Percentiles rank a stretch among this genome's conserved stretches.
These are phyloP conservation scores for Theretra japonica DNA, from an alignment of 2,888 invertebrate species.

Conservation along the genomic window DNA sequence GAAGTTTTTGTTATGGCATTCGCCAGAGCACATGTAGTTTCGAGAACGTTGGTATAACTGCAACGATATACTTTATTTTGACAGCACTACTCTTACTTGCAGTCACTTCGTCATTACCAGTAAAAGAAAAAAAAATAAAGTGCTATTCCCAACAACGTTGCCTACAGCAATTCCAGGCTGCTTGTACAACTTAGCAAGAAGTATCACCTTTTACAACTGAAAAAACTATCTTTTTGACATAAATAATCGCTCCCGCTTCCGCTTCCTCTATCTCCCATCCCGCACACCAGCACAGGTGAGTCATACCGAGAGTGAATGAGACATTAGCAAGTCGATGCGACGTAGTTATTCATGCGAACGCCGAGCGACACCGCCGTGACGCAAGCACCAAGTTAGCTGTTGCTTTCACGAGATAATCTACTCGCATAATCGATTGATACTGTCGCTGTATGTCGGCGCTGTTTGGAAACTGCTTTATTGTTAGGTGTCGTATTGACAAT, in stretches of 20 bases:
- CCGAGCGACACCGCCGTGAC: conserved; percentile 2
- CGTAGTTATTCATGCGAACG: conserved; percentile 34
- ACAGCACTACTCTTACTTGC: too few species aligned
- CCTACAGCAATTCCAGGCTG: too few species aligned
- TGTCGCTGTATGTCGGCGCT: not conserved
- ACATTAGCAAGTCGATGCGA: conserved; percentile 60
- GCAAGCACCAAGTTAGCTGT: not conserved
- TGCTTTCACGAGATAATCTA: not conserved
- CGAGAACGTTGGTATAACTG: too few species aligned
- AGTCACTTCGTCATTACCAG: too few species aligned
- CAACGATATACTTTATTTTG: too few species aligned
- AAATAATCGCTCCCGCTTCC: not conserved
- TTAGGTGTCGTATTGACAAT: too few species aligned
- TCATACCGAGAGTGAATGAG: conserved; percentile 56
- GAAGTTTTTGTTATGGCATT: too few species aligned
- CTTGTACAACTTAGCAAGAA: too few species aligned
- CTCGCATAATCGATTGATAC: not conserved
- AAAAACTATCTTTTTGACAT: not conserved
- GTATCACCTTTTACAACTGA: too few species aligned
- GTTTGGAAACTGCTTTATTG: not conserved
- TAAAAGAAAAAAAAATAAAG: too few species aligned
- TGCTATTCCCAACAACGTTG: too few species aligned
- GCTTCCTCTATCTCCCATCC: conserved; percentile 25
- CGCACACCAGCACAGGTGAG: conserved; percentile 38
- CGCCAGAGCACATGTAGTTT: too few species aligned